Conservation (phyloP, 2,888 invertebrate species). For the Drosophila testacea region DNA sequence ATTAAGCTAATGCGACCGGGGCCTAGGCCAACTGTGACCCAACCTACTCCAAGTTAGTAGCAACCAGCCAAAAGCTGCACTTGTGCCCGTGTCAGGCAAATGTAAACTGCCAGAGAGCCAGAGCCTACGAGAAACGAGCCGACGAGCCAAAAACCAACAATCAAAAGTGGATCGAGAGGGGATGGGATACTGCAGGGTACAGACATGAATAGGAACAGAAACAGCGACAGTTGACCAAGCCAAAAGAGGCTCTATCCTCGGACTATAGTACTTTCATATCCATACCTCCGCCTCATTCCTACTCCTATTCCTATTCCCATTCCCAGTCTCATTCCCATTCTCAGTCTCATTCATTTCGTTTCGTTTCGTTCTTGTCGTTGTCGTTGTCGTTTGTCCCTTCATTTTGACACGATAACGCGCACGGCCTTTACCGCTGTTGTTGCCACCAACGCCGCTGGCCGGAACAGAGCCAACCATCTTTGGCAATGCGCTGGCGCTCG, state of each 20-base stretch:
- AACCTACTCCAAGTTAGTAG: neutral
- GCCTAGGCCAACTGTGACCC: constrained; percentile 31
- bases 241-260: constrained; percentile 46
- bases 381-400: constrained; percentile 79
- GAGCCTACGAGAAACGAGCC: constrained; percentile 62
- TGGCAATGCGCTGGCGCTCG: constrained; percentile 78
- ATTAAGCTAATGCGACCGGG: constrained; percentile 73
- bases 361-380: constrained; percentile 69
- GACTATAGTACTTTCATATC: constrained; percentile 14
- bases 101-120: constrained; percentile 59
- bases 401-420: constrained; percentile 81
- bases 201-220: constrained; percentile 15
- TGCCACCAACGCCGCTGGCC: constrained; percentile 32
- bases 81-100: constrained; percentile 68
- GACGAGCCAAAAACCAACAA: constrained; percentile 71
- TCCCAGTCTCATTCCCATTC: constrained; percentile 1
- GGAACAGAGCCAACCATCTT: constrained; percentile 68
- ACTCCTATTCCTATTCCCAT: neutral
- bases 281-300: constrained; percentile 12
- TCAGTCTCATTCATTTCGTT: constrained; percentile 43
- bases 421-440: constrained; percentile 43
- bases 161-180: constrained; percentile 47
- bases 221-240: constrained; percentile 50
- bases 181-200: neutral
- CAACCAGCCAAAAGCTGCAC: constrained; percentile 56